Evolutionary conservation across 2,797 vertebrate species (phyloP).

Genomic region (Neostethus bicornis): DNA sequence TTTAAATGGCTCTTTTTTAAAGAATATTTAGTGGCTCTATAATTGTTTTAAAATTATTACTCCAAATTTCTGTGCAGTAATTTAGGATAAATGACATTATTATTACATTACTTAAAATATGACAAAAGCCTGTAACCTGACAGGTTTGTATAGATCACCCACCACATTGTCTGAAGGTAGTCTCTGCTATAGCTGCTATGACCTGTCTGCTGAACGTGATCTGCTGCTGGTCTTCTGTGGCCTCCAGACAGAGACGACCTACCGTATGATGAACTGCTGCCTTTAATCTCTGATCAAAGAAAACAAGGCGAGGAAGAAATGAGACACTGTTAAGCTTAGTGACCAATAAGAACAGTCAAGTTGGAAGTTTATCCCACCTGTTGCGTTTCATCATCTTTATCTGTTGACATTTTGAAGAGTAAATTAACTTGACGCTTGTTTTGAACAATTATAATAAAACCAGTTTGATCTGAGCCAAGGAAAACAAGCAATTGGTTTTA

Average conservation of each 20-base stretch:
- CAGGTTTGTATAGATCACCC: neutral
- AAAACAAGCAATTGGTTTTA: neutral
- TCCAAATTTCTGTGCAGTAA: no score
- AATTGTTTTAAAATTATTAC: no score
- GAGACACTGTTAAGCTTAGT: no score
- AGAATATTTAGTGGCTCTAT: no score
- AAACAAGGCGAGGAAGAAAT: neutral
- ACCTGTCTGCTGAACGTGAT: constrained; percentile 85
- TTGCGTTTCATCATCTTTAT: constrained; percentile 53
- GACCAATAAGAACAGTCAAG: no score
- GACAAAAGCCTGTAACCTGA: no score
- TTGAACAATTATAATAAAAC: neutral
- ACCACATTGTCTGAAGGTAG: constrained; percentile 92
- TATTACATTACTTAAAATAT: no score
- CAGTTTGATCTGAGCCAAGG: neutral
- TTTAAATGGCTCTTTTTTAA: no score
- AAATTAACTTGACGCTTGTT: neutral
- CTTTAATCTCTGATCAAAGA: constrained; percentile 85
- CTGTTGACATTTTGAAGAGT: constrained; percentile 50
- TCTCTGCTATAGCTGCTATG: constrained; percentile 87
- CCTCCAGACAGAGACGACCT: constrained; percentile 80
- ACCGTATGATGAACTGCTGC: constrained; percentile 89
- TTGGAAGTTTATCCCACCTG: constrained; percentile 43
- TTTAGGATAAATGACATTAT: no score
- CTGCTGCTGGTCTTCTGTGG: constrained; percentile 70